phyloP scores from a whole-genome alignment of 2,797 vertebrate genomes.

The Hozukius guyotensis region DNA sequence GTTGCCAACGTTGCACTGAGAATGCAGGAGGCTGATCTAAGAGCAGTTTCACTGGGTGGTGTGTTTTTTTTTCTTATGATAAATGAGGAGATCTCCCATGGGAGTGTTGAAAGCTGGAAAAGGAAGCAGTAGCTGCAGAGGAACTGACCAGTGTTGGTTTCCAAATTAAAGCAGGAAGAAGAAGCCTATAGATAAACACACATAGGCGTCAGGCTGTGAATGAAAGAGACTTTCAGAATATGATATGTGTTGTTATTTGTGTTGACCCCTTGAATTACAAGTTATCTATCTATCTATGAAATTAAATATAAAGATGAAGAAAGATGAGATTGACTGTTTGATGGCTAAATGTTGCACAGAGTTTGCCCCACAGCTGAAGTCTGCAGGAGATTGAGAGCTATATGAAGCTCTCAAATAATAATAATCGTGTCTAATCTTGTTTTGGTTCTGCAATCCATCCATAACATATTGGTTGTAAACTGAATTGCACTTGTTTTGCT shows the following conservation, averaged over 20 bases:
- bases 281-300: background rate
- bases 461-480: background rate
- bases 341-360: no score
- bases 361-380: background rate
- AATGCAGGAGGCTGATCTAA: slow-evolving; percentile 17
- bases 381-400: no score
- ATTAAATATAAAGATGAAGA: no score
- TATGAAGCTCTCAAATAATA: no score
- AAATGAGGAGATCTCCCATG: background rate
- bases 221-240: background rate
- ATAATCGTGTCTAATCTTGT: background rate
- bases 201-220: background rate
- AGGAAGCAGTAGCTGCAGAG: slow-evolving; percentile 12
- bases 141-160: background rate
- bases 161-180: background rate
- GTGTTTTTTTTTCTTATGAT: background rate
- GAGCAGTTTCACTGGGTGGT: slow-evolving; percentile 9
- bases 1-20: background rate
- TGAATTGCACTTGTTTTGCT: background rate
- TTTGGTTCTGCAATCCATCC: background rate
- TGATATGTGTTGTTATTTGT: no score
- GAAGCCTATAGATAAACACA: background rate
- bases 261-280: no score
- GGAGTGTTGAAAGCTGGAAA: background rate
- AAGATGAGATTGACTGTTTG: no score